These are phyloP conservation scores for Calyptommatus sinebrachiatus DNA, from an alignment of 2,113 vertebrate species.

Conservation along the genomic window DNA sequence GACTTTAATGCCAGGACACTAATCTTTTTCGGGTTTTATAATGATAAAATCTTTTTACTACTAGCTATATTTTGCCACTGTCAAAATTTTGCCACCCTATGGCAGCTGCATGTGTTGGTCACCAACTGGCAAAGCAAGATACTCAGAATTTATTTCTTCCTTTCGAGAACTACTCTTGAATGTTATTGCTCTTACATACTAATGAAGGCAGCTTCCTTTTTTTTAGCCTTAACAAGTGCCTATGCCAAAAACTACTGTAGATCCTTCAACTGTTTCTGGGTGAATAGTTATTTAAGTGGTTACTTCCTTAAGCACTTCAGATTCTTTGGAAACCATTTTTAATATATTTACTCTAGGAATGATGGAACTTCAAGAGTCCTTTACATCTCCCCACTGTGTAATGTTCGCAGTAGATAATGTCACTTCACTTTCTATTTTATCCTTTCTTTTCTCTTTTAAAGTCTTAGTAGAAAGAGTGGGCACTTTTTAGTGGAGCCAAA, in stretches of 20 bases:
- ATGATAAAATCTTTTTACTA: too few species aligned
- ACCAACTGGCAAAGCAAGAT: neutral
- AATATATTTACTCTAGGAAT: constrained; percentile 60
- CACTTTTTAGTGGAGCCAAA: neutral
- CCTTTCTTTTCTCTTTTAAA: neutral
- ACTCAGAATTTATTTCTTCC: constrained; percentile 9
- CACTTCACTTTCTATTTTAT: constrained; percentile 49
- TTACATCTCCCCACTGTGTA: constrained; percentile 31
- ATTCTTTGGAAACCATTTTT: constrained; percentile 59
- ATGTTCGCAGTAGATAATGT: constrained; percentile 37
- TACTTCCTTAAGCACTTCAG: constrained; percentile 56
- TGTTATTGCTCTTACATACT: constrained; percentile 9
- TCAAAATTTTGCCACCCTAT: too few species aligned
- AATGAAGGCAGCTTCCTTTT: constrained; percentile 33
- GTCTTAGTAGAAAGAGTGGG: neutral
- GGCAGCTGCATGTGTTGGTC: neutral
- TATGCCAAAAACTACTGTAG: constrained; percentile 36
- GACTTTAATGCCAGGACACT: too few species aligned
- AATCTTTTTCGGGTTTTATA: too few species aligned
- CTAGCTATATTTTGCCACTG: too few species aligned
- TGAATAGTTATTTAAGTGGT: constrained; percentile 49
- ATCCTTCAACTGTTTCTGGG: constrained; percentile 38
- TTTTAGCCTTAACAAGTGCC: constrained; percentile 35
- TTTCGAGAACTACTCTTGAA: constrained; percentile 24
- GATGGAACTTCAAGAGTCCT: constrained; percentile 46